Base-by-base conservation (phyloP, 2,888 invertebrate genomes). In the Volucella inanis region DNA sequence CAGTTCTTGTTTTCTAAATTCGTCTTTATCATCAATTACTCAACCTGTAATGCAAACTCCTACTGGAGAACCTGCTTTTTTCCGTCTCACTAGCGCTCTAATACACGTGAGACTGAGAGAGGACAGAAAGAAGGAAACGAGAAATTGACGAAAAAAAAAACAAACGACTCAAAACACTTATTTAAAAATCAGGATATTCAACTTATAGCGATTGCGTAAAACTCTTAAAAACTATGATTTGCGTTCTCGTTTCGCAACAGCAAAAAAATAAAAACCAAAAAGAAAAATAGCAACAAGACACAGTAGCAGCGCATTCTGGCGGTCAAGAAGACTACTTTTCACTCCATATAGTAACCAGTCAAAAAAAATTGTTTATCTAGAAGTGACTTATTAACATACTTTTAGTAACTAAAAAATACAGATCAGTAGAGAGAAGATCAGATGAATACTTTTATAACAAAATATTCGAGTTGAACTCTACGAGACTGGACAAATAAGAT, bases 201-300 rank as follows among this genome's bases (percentile, higher is more conserved):
- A 79, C 79, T 83, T 79, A 49, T 78, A 68, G 52, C 79, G 79
- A 83, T 83, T 83, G 79, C 83, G 83, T 83, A 83, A 82, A 72
- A 38, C 59, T 71, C 71, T 77, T 61, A 82, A 68, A 79, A 79
- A 74, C 74, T 79, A 72, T 72, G 76, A 81, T 81, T 85, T 81
- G 81, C 85, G 76, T 76, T 81, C 67, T 72, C 85, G 77, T 76
- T 85, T 85, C 80, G 72, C 72, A 84, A 80, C 59, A 75, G 65
- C 22, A 49, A 22, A 12, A 55, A 54, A 68, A 67, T 38, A 38
- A 70, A 52, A 47, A 41, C 43, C 11, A 54, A 31, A 52, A 52
- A 55, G 39, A 39, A 50, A 14, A 64, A 67, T 11, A 47, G 18
- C 61, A 62, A 57, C 74, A 62, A 50, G 10, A 71, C 38, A 71